Evolutionary conservation across 1,140 invertebrate species (phyloP).

Genomic region (Neotoxoptera formosana): DNA sequence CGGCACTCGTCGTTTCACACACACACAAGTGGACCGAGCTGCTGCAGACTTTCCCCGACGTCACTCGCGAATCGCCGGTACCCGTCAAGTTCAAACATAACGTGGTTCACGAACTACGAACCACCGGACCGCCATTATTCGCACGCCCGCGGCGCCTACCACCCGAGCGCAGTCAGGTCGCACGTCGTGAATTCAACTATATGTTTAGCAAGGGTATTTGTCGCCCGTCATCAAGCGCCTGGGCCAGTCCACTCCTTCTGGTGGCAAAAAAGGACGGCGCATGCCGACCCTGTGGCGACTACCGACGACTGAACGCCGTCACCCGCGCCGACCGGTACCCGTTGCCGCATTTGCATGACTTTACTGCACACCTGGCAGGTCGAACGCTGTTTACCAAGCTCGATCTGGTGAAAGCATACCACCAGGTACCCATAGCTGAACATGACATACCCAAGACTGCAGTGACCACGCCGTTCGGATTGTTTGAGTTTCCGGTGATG

Average conservation of each 20-base stretch:
- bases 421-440: slow-evolving; percentile 64
- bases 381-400: slow-evolving; percentile 64
- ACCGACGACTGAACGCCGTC: slow-evolving; percentile 64
- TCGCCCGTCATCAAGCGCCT: slow-evolving; percentile 63
- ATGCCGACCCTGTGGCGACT: slow-evolving; percentile 65
- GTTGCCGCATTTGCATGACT: slow-evolving; percentile 52
- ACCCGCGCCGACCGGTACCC: slow-evolving; percentile 64
- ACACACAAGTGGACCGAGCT: not conserved
- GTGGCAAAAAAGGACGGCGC: slow-evolving; percentile 64
- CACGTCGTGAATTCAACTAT: not conserved
- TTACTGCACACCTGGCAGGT: slow-evolving; percentile 61
- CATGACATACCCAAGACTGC: slow-evolving; percentile 59
- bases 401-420: slow-evolving; percentile 65
- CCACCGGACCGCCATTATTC: slow-evolving; percentile 58
- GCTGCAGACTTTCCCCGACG: not conserved
- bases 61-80: slow-evolving; percentile 52
- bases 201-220: slow-evolving; percentile 62
- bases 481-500: too few species aligned
- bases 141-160: not conserved
- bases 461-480: too few species aligned
- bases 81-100: slow-evolving; percentile 62
- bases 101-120: slow-evolving; percentile 63
- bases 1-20: not conserved
- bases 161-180: too few species aligned
- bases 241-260: slow-evolving; percentile 65